Base-by-base conservation (phyloP, 2,113 vertebrate species). In the Anguilla rostrata region DNA sequence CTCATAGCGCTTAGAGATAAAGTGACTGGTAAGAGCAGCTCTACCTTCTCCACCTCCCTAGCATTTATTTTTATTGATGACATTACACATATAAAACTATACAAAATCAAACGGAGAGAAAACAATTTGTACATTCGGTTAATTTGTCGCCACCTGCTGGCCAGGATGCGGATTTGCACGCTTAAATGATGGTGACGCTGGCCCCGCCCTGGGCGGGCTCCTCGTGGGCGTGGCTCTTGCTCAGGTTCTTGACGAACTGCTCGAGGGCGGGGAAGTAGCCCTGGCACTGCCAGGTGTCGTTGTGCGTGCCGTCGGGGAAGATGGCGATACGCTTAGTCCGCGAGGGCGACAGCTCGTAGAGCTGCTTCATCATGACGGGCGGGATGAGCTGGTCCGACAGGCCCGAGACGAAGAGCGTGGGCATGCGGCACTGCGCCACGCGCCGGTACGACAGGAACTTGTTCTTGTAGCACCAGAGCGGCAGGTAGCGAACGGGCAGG, bases 271-370 rank as follows among this genome's bases (percentile, higher is more conserved):
- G 94, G 86, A 99, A 99, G 93, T 99, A 99, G 87, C 98, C 98
- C 92, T 99, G 99, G 94, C 98, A 99, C 94, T 99, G 99, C 99
- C 99, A 99, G 0, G 99, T 99, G 93, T 99, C 98, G 39, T 99
- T 99, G 92, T 99, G 99, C 15, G 99, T 99, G 80, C 99, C 99
- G 81, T 99, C 99, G 11, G 98, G 98, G 92, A 99, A 99, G 90
- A 99, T 98, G 0, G 97, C 98, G 88, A 99, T 89, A 90, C 98
- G 97, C 92, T 99, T 99, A 98, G 98, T 99, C 97, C 98, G 97
- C 60, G 99, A 95, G 0, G 98, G 98, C n/a, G 99, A 99, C 86
- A 99, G 93, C 92, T 99, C 99, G 15, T 98, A 99, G 34, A 99
- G 97, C 91, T 99, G 98, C 87, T 99, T 99, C 99, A 99, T 99